Evolutionary conservation across 2,113 vertebrate species (phyloP).

Genomic region (Leptodactylus fuscus): DNA sequence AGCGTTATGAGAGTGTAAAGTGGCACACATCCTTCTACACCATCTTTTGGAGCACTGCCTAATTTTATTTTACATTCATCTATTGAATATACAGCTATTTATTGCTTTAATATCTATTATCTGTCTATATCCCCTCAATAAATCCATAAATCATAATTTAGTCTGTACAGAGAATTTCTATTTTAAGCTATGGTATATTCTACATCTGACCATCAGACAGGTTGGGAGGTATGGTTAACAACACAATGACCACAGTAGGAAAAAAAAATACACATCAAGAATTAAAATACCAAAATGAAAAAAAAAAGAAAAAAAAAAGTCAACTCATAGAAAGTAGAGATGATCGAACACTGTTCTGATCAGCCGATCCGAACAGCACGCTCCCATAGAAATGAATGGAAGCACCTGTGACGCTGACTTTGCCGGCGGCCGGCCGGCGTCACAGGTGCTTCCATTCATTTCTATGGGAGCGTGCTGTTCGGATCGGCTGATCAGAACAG

Average conservation of each 20-base stretch:
- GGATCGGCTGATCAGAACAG: too few relatives aligned
- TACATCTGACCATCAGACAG: background rate
- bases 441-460: too few relatives aligned
- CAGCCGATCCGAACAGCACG: too few relatives aligned
- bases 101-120: conserved; percentile 20
- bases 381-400: too few relatives aligned
- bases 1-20: too few relatives aligned
- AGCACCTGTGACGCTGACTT: too few relatives aligned
- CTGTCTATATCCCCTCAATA: background rate
- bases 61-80: too few relatives aligned
- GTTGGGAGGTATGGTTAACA: background rate
- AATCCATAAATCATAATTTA: background rate
- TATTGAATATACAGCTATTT: background rate
- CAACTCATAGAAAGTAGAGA: conserved; percentile 9
- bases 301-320: background rate
- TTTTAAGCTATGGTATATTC: background rate
- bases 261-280: background rate
- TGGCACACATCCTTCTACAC: too few relatives aligned
- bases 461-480: too few relatives aligned
- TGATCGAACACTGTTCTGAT: too few relatives aligned
- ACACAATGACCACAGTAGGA: conserved; percentile 12
- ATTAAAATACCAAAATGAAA: background rate
- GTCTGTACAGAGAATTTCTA: background rate
- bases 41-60: too few relatives aligned
- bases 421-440: too few relatives aligned